phyloP scores from a whole-genome alignment of 2,797 vertebrate genomes.

The Rachycentron canadum region DNA sequence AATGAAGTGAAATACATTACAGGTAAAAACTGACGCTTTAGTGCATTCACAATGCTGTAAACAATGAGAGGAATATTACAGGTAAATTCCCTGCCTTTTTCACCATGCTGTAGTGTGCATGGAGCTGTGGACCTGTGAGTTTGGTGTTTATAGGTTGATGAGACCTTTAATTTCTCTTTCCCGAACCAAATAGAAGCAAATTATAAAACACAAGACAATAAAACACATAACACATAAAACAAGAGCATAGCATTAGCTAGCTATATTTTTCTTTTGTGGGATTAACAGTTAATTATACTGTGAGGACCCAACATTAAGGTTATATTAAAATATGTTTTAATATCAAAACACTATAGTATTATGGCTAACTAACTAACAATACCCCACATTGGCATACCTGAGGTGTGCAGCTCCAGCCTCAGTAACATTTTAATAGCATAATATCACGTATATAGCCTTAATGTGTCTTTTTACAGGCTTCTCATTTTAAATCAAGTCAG shows the following conservation, averaged over 20 bases:
- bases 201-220: neutral
- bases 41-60: neutral
- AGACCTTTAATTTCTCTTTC: neutral
- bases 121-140: neutral
- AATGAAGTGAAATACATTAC: neutral
- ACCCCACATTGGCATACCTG: too few relatives aligned
- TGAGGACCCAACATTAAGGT: neutral
- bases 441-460: too few relatives aligned
- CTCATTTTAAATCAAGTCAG: neutral
- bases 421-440: too few relatives aligned
- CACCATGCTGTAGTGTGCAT: neutral
- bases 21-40: neutral
- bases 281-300: neutral
- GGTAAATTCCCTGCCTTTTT: neutral
- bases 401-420: too few relatives aligned
- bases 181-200: neutral
- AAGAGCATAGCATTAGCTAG: neutral
- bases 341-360: too few relatives aligned
- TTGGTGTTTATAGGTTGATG: neutral
- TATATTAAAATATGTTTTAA: neutral
- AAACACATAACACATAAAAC: too few relatives aligned
- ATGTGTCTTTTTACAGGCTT: neutral
- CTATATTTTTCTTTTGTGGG: neutral
- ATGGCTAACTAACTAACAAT: too few relatives aligned
- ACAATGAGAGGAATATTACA: neutral